Base-by-base conservation (phyloP, 2,888 invertebrate species). In the Scaptomyza cyrtandrae region DNA sequence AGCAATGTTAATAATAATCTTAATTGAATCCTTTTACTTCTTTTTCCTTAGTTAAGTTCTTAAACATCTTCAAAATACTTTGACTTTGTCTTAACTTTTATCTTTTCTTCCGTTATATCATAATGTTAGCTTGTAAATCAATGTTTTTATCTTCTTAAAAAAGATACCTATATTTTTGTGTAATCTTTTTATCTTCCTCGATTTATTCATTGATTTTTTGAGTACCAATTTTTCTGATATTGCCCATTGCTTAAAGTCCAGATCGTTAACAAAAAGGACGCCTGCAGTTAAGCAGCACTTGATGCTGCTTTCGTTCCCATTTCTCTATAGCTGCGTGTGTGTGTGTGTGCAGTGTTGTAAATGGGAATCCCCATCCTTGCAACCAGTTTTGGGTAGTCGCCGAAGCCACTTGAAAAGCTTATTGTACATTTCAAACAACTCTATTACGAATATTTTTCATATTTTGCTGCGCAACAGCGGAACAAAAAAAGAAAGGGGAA, bases 361-460 rank as follows among this genome's bases (percentile, higher is more conserved):
- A 33, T 14, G 43, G 31, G 55, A 43, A 7, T 39, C 14, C 60
- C 10, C 27, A 31, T 16, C 27, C 11, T 35, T 49, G 24, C 29
- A n/a, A 31, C 33, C 39, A 10, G 10, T 46, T 65, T 70, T 19
- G 49, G 74, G 73, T 73, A 70, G 80, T 67, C 62, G 62, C 57
- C 61, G 73, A 75, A 79, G 79, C 76, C 80, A 86, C 86, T 84
- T 81, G 81, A 84, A 84, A 77, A 72, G 78, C 83, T 86, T 87
- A 87, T 86, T 82, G 88, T 86, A 86, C 81, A 86, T 88, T 87
- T 86, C 85, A 82, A 83, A 88, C 88, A 88, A 88, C 88, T 88
- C 89, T 89, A 89, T 88, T 88, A 89, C 88, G 88, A 88, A 89
- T 88, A 88, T 89, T 88, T 88, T 89, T 87, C 84, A 86, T 82